Conservation (phyloP, 1,140 invertebrate genomes). For the Magallana angulata region DNA sequence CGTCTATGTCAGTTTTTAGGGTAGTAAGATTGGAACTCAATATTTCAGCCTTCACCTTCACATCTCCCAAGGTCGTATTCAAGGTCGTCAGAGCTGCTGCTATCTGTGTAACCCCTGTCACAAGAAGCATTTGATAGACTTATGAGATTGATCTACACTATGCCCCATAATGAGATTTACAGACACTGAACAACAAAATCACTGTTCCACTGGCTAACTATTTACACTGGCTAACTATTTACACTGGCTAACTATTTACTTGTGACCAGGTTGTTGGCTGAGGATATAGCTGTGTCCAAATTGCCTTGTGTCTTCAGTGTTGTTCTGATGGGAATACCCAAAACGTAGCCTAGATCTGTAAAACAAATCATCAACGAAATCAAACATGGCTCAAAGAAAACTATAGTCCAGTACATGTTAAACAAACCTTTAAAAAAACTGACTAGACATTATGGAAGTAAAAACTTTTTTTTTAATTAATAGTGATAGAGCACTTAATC, state of each 20-base stretch:
- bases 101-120: not conserved
- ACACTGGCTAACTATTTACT: conserved; percentile 2
- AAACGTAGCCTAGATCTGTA: conserved; percentile 56
- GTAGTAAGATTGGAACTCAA: conserved; percentile 24
- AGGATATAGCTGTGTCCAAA: conserved; percentile 48
- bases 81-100: conserved; percentile 29
- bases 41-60: conserved; percentile 33
- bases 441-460: no score
- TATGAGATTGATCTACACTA: no score
- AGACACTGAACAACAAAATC: no score
- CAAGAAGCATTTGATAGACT: not conserved
- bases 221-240: no score
- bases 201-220: no score
- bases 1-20: conserved; percentile 32
- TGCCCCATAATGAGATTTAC: no score
- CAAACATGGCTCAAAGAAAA: no score
- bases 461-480: no score
- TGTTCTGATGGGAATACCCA: conserved; percentile 54
- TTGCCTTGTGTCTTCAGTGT: conserved; percentile 39
- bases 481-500: no score
- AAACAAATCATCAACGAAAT: not conserved
- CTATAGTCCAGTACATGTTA: no score
- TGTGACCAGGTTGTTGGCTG: conserved; percentile 37
- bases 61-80: conserved; percentile 35
- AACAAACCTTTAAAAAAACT: no score